Conservation (phyloP, 1,140 invertebrate species). For the Cyclargus thomasi region DNA sequence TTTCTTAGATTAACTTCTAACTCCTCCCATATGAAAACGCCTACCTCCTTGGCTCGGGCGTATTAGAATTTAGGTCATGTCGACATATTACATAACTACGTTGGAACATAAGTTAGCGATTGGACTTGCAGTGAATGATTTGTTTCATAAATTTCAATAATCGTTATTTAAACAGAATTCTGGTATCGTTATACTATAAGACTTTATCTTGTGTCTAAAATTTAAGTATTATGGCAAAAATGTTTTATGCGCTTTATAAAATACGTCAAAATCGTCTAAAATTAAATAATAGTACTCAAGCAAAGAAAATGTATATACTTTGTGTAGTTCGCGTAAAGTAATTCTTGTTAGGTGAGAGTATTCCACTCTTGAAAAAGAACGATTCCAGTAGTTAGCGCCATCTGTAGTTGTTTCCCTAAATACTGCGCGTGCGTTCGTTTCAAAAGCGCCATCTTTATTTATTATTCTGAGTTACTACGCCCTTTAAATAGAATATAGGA, state of each 20-base stretch:
- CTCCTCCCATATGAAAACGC: conserved; percentile 19
- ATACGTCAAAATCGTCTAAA: too few relatives aligned
- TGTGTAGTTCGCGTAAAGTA: too few relatives aligned
- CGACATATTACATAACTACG: not conserved
- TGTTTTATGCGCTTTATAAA: too few relatives aligned
- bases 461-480: too few relatives aligned
- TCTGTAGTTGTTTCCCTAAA: conserved; percentile 21
- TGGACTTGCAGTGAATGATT: not conserved
- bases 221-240: too few relatives aligned
- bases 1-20: conserved; percentile 22
- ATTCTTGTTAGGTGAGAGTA: too few relatives aligned
- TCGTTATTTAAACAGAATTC: not conserved
- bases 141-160: not conserved
- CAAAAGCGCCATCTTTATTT: conserved; percentile 29
- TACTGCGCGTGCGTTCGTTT: conserved; percentile 28
- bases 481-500: too few relatives aligned
- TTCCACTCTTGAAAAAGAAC: too few relatives aligned
- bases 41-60: conserved; percentile 18
- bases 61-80: conserved; percentile 16
- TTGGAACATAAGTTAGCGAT: not conserved
- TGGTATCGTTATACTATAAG: too few relatives aligned
- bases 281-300: too few relatives aligned
- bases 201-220: too few relatives aligned
- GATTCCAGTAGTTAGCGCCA: conserved; percentile 20
- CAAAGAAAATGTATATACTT: too few relatives aligned